Base-by-base conservation (phyloP, 2,797 vertebrate species). In the Aeoliscus strigatus region DNA sequence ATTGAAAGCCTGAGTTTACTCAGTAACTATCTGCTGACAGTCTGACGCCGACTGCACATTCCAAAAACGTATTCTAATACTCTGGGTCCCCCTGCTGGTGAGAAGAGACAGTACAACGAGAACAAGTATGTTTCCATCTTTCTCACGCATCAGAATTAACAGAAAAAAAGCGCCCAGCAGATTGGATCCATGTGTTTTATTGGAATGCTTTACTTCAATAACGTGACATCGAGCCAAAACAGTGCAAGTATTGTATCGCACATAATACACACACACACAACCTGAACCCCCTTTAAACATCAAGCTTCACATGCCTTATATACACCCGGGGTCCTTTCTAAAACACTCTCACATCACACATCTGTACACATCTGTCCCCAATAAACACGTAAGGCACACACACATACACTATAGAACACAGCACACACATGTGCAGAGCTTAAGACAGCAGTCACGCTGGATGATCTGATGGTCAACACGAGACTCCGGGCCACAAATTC, bases 151-250 rank as follows among this genome's bases (percentile, higher is more conserved):
- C n/a, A n/a, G n/a, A n/a, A 0, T 5, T 3, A 34, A 4, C 26
- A 36, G 2, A 43, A 21, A 49, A 1, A 35, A 9, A 28, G 28
- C 49, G 45, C 33, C 49, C 26, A 62, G 38, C 31, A 1, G 3
- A 36, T 61, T 24, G 16, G 21, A 61, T 73, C 39, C 21, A 54
- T 56, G 51, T 46, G 65, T 78, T 30, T 29, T 16, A 86, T 80
- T 88, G 79, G 69, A 86, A 86, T 81, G 70, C 79, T 84, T 81
- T 59, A 72, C 55, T 42, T 73, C 56, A 60, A 58, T 52, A 66
- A 79, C 46, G 60, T 79, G 74, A 82, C 70, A 73, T 71, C 40
- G 42, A 65, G 67, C 73, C 63, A 66, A 49, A 72, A 73, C 66
- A 80, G 75, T 61, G 75, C 74, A 79, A 75, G 70, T 37, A 45